Base-by-base conservation (phyloP, 2,888 invertebrate genomes). In the Empis stercorea region DNA sequence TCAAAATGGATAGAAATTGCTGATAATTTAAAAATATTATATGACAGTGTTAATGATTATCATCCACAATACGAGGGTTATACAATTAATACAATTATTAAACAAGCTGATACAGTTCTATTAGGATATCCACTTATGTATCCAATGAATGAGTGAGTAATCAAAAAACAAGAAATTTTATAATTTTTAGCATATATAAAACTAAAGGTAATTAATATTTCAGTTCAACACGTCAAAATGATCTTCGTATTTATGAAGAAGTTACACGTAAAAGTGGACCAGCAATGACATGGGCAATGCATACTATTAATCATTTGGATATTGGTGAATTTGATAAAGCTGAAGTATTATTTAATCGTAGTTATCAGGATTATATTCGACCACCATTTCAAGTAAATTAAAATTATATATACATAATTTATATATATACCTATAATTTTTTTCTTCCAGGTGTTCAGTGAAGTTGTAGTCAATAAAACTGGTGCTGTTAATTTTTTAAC, bases 251-350 rank as follows among this genome's bases (percentile, higher is more conserved):
- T 55, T 79, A 79, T 62, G 76, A 73, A 54, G 65, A 71, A 0
- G 73, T 74, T 11, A 78, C 76, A 0, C 65, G 77, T 1, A 57
- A 57, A 38, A 65, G 60, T 16, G 78, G 78, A 0, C 78, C 78
- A 1, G 78, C 78, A 0, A 78, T 79, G 78, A 78, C 78, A 2
- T 78, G 78, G 78, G 74, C 78, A 42, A 77, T 78, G 75, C 77
- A 78, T 58, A 63, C 76, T 1, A 70, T 76, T 2, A 77, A 76
- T 6, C 74, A 73, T 52, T 60, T 78, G 36, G 67, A 68, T 20
- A 53, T 74, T 11, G 65, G 61, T 1, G 66, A 76, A 32, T 52
- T 58, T 2, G 50, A 52, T 1, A 64, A 68, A 20, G 78, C 76
- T 1, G 65, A 66, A 1, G 55, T 56, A 3, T 63, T 74, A 52